These are phyloP conservation scores for Cataglyphis albicans DNA, from an alignment of 2,888 invertebrate genomes.

Conservation along the genomic window DNA sequence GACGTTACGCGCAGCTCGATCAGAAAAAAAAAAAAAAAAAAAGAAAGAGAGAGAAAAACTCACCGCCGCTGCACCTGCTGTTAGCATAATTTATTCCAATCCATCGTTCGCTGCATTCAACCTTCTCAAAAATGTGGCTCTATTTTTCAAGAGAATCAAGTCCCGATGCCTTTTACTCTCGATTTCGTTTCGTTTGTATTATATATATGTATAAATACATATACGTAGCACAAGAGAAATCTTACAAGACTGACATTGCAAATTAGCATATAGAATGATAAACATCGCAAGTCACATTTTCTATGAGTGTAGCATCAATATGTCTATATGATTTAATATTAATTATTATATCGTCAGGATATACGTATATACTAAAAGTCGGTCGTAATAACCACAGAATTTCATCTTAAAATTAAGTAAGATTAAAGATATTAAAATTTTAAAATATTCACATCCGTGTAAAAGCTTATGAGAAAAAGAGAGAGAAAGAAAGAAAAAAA, in stretches of 20 bases:
- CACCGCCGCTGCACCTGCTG: conserved; percentile 57
- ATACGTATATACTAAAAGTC: background rate
- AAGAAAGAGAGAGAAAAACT: background rate
- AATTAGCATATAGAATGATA: conserved; percentile 32
- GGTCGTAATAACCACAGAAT: background rate
- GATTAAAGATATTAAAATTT: background rate
- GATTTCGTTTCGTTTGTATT: conserved; percentile 16
- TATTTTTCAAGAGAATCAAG: conserved; percentile 23
- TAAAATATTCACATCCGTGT: background rate
- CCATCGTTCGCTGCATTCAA: conserved; percentile 34
- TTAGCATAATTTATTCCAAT: conserved; percentile 63
- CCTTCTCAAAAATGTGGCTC: conserved; percentile 20
- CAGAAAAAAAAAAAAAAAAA: background rate
- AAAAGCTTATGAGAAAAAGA: background rate
- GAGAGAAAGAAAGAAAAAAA: too few relatives aligned
- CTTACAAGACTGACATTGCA: conserved; percentile 29
- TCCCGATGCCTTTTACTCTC: conserved; percentile 22
- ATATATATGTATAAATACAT: background rate
- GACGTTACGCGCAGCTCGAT: conserved; percentile 36
- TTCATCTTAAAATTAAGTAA: background rate
- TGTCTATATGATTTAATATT: background rate
- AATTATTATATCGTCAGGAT: conserved; percentile 14
- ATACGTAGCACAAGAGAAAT: background rate
- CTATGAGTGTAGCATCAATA: conserved; percentile 9
- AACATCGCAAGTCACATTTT: conserved; percentile 8